A percentile compares a stretch with the other conserved stretches of the same genome.
These are phyloP conservation scores for Sussaba pulchella DNA, from an alignment of 2,888 invertebrate genomes.

Conservation along the genomic window DNA sequence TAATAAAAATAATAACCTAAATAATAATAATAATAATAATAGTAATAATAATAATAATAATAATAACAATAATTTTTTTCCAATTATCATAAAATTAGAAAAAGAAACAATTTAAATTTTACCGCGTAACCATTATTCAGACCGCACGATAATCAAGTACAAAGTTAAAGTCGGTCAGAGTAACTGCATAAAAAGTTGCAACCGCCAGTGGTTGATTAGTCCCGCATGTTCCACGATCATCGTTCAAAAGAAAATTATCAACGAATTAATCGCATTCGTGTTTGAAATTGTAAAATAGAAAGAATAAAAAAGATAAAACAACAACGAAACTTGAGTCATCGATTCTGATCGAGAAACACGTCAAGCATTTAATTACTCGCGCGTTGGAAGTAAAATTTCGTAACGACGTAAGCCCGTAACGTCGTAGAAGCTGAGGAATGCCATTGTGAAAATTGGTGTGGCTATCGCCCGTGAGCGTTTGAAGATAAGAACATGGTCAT, in stretches of 20 bases:
- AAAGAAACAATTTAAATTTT: not conserved
- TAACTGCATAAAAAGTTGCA: not conserved
- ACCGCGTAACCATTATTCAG: not conserved
- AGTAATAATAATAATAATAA: not conserved
- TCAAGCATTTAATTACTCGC: not conserved
- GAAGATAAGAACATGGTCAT: conserved; percentile 3
- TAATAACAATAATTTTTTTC: not conserved
- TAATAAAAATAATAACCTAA: no score
- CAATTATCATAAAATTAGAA: not conserved
- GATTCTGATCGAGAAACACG: not conserved
- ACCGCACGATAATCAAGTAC: conserved; percentile 1
- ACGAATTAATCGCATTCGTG: not conserved
- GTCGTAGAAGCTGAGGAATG: not conserved
- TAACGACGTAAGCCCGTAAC: not conserved
- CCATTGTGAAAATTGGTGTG: not conserved
- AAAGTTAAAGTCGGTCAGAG: not conserved
- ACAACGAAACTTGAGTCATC: no score
- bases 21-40: no score
- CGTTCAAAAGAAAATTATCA: not conserved
- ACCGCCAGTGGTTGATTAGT: not conserved
- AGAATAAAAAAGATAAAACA: no score
- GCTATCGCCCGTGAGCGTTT: not conserved
- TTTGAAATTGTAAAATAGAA: not conserved
- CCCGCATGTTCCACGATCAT: not conserved
- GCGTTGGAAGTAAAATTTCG: not conserved